These are phyloP conservation scores for Pseudomyrmex dendroicus DNA, from an alignment of 1,140 invertebrate genomes.

Conservation along the genomic window DNA sequence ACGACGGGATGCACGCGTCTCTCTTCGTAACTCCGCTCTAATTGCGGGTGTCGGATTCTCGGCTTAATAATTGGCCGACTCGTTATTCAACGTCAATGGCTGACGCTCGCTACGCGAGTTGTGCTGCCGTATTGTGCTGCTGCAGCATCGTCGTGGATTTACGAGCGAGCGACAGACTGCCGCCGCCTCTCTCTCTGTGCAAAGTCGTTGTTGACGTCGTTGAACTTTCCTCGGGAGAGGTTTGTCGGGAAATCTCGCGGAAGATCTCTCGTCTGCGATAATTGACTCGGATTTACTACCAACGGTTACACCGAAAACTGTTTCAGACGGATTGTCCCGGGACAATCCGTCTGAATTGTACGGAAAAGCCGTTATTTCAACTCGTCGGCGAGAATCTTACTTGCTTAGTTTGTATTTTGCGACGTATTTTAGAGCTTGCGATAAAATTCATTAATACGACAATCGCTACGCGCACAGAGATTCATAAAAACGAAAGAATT, in stretches of 20 bases:
- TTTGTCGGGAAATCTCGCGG: conserved; percentile 23
- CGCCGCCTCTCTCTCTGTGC: background rate
- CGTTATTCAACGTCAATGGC: conserved; percentile 9
- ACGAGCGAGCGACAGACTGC: conserved; percentile 14
- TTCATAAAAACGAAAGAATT: no score
- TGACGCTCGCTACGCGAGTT: background rate
- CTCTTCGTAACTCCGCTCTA: conserved; percentile 30
- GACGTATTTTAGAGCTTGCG: background rate
- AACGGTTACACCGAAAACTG: background rate
- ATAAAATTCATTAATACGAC: background rate
- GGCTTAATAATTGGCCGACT: conserved; percentile 41
- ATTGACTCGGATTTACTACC: conserved; percentile 14
- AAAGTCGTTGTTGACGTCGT: conserved; percentile 8
- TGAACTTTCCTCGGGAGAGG: conserved; percentile 13
- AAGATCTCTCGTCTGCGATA: conserved; percentile 17
- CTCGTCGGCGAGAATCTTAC: background rate
- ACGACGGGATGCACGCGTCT: background rate
- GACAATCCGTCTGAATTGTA: conserved; percentile 29
- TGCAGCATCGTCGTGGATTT: conserved; percentile 12
- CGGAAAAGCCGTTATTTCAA: background rate
- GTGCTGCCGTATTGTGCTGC: background rate
- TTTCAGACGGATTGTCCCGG: conserved; percentile 3
- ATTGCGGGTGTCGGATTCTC: conserved; percentile 34
- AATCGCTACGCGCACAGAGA: no score
- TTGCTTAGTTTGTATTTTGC: background rate